Evolutionary conservation across 2,113 vertebrate species (phyloP), one percentile per base, ranked within the genome.

Genomic region (Alectura lathami): DNA sequence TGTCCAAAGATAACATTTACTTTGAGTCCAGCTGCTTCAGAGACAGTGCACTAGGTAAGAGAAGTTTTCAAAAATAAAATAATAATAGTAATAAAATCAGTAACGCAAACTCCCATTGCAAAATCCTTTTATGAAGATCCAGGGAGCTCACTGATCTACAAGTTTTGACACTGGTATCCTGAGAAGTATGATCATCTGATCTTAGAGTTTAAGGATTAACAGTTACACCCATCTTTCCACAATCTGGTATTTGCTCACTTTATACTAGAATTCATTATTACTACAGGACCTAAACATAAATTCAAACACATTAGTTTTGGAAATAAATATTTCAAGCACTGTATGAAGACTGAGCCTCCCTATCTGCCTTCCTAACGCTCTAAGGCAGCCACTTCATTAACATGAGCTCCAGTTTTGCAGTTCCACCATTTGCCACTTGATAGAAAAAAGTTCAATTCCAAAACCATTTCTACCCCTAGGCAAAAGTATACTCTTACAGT

Each of bases 1-100:
- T 91, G 86, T 60, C 68, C 40, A 50, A 91, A 94, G 60, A 88
- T 68, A 21, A 36, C 57, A 32, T 91, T 96, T 94, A 53, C 66
- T 92, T 91, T 78, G 74, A 91, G 87, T 62, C 48, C 29, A 40
- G 21, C 67, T 40, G 27, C 69, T 73, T 77, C 87, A 56, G 78
- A 85, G 60, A 59, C 56, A 51, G 51, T 9, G 32, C 1, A 1
- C n/a, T 34, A n/a, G 40, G 0, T 43, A 23, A n/a, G 40, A 34
- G 18, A 92, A 18, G 23, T 3, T 59, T n/a, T n/a, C n/a, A n/a
- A n/a, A n/a, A n/a, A n/a, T n/a, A n/a, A n/a, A n/a, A n/a, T n/a
- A n/a, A n/a, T n/a, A n/a, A n/a, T n/a, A n/a, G n/a, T n/a, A n/a
- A n/a, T n/a, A n/a, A n/a, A n/a, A n/a, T n/a, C n/a, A n/a, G n/a